Evolutionary conservation across 2,888 invertebrate genomes (phyloP).

Genomic region (Dynastes hyllus): DNA sequence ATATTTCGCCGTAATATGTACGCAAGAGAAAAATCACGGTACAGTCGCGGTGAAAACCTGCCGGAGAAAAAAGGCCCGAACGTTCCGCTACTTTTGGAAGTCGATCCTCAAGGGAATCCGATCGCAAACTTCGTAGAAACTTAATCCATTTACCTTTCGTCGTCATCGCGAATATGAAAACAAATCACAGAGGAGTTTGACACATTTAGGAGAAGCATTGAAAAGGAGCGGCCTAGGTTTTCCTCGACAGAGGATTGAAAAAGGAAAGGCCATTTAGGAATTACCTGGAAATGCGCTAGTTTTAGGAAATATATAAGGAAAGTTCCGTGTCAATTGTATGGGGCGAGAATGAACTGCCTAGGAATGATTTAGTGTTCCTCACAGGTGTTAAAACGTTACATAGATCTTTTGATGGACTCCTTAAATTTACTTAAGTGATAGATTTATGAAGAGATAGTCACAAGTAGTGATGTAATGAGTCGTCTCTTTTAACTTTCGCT

Average conservation of each 20-base stretch:
- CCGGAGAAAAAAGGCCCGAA: neutral
- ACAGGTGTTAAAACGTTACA: too few relatives aligned
- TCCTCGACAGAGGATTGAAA: neutral
- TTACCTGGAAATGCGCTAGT: neutral
- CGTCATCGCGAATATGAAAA: conserved; percentile 31
- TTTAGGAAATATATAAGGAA: too few relatives aligned
- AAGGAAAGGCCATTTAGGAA: neutral
- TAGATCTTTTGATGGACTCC: too few relatives aligned
- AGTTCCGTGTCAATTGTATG: too few relatives aligned
- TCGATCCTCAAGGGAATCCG: conserved; percentile 16
- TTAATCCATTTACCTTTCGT: conserved; percentile 44
- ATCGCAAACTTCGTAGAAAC: conserved; percentile 39
- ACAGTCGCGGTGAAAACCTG: neutral
- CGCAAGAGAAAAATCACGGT: conserved; percentile 9
- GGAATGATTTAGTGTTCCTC: too few relatives aligned
- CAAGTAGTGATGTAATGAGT: too few relatives aligned
- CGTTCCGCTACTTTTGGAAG: conserved; percentile 8
- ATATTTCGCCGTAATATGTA: conserved; percentile 7
- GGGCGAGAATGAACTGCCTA: too few relatives aligned
- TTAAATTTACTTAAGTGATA: too few relatives aligned
- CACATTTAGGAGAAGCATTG: conserved; percentile 2
- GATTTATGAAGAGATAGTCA: too few relatives aligned
- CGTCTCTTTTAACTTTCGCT: too few relatives aligned
- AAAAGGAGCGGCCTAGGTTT: neutral
- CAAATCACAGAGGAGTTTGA: conserved; percentile 36